Conservation (phyloP, 92 coral and sea anemone genomes). For the Zoanthus solanderi region DNA sequence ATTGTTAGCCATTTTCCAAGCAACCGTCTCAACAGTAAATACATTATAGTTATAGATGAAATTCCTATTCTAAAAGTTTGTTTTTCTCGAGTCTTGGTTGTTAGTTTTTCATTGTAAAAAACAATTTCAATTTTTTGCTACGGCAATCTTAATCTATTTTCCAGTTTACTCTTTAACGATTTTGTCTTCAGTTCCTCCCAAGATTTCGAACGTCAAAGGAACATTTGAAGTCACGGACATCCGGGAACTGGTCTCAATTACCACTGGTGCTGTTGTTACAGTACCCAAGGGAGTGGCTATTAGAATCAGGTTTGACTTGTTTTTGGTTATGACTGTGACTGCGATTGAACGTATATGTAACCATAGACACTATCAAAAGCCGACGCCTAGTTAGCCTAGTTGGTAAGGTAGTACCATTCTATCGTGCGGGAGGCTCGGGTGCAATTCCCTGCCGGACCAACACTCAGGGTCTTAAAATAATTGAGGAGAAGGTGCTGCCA, state of each 20-base stretch:
- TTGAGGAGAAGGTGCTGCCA: too few species aligned
- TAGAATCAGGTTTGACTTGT: constrained; percentile 25
- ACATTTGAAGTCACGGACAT: constrained; percentile 82
- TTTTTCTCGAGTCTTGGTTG: too few species aligned
- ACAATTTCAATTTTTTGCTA: background rate
- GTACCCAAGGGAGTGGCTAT: constrained; percentile 80
- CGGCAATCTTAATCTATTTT: background rate
- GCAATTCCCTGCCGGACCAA: too few species aligned
- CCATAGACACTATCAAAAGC: too few species aligned
- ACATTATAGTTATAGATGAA: too few species aligned
- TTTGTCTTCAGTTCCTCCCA: constrained; percentile 70
- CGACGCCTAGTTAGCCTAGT: too few species aligned
- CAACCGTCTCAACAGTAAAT: too few species aligned
- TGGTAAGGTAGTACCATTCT: too few species aligned
- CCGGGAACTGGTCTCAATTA: constrained; percentile 84
- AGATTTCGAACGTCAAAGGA: constrained; percentile 76
- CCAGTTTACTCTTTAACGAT: background rate
- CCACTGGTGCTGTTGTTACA: constrained; percentile 88
- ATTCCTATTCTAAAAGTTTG: too few species aligned
- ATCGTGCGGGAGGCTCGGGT: too few species aligned
- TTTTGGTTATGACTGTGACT: background rate
- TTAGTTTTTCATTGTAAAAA: background rate
- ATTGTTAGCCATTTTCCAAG: too few species aligned
- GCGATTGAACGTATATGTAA: background rate
- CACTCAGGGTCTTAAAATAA: too few species aligned